Conservation (phyloP, 1,140 invertebrate species). For the Lasioglossum albipes region DNA sequence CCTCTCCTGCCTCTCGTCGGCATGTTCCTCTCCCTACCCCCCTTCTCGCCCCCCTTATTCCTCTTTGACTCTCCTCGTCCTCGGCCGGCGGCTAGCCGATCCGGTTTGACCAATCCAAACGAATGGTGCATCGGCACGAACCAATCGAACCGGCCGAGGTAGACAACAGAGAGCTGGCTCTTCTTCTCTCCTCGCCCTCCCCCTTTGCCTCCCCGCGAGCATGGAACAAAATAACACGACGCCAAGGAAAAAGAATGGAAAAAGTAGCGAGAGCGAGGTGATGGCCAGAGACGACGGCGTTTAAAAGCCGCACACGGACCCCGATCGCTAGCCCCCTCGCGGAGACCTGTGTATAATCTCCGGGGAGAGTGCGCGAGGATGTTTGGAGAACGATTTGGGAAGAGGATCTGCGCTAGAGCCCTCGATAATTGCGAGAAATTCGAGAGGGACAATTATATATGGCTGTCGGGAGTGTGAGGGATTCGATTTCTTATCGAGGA, state of each 20-base stretch:
- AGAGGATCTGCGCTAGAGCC: no score
- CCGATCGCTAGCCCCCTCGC: not conserved
- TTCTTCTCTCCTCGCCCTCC: no score
- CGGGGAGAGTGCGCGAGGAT: no score
- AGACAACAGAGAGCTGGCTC: constrained; percentile 24
- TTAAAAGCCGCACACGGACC: constrained; percentile 7
- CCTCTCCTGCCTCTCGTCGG: not conserved
- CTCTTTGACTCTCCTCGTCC: no score
- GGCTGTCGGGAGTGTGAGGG: no score
- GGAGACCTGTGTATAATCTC: not conserved
- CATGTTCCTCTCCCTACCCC: constrained; percentile 23
- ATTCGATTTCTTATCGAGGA: no score
- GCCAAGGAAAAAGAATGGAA: constrained; percentile 1
- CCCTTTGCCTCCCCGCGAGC: not conserved
- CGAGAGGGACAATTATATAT: no score
- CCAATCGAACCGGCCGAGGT: constrained; percentile 51
- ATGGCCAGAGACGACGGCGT: constrained; percentile 10
- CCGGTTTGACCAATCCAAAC: constrained; percentile 60
- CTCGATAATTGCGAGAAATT: no score
- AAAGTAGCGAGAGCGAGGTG: constrained; percentile 13
- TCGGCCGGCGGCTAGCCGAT: constrained; percentile 50
- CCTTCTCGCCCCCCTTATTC: constrained; percentile 8
- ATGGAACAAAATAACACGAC: constrained; percentile 25
- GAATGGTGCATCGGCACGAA: constrained; percentile 48
- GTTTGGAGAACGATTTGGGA: no score